Percentiles rank a stretch among this genome's conserved stretches.
phyloP scores from a whole-genome alignment of 2,888 invertebrate species.

The Acrocera orbiculus region DNA sequence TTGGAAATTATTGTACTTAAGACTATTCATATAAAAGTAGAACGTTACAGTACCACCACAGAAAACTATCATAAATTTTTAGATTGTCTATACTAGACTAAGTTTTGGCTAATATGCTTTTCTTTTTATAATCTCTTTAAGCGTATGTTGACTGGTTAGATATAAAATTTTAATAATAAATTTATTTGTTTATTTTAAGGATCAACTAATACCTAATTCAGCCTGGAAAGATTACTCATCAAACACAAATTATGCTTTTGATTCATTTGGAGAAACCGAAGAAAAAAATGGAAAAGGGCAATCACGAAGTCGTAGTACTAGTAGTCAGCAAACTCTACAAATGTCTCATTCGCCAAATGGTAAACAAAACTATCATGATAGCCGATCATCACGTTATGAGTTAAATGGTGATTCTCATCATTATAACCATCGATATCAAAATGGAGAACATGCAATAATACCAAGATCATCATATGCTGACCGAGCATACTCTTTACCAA shows the following conservation, averaged over 20 bases:
- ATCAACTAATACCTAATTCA: slow-evolving; percentile 62
- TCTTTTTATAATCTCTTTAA: too few species aligned
- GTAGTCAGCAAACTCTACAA: slow-evolving; percentile 29
- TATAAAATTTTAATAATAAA: too few species aligned
- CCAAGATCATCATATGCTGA: slow-evolving; percentile 31
- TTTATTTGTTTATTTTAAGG: slow-evolving; percentile 43
- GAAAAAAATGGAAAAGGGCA: slow-evolving; percentile 28
- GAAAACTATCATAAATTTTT: too few species aligned
- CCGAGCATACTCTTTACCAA: slow-evolving; percentile 58
- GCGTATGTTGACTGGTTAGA: too few species aligned
- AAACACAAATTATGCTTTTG: slow-evolving; percentile 81
- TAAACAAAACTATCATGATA: slow-evolving; percentile 16
- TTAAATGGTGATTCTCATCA: slow-evolving; percentile 4
- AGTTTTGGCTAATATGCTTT: too few species aligned
- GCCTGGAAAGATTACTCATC: slow-evolving; percentile 81
- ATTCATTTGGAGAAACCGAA: slow-evolving; percentile 65
- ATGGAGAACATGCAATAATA: slow-evolving; percentile 13
- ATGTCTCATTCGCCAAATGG: slow-evolving; percentile 31
- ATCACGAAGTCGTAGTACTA: slow-evolving; percentile 22
- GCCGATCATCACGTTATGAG: background rate
- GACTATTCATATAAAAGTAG: too few species aligned
- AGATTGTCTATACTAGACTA: too few species aligned
- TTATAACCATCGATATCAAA: slow-evolving; percentile 16
- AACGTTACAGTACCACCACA: too few species aligned
- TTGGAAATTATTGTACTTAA: too few species aligned